A percentile compares a stretch with the other conserved stretches of the same genome.
phyloP scores from a whole-genome alignment of 2,797 vertebrate genomes.

The Lacerta agilis region DNA sequence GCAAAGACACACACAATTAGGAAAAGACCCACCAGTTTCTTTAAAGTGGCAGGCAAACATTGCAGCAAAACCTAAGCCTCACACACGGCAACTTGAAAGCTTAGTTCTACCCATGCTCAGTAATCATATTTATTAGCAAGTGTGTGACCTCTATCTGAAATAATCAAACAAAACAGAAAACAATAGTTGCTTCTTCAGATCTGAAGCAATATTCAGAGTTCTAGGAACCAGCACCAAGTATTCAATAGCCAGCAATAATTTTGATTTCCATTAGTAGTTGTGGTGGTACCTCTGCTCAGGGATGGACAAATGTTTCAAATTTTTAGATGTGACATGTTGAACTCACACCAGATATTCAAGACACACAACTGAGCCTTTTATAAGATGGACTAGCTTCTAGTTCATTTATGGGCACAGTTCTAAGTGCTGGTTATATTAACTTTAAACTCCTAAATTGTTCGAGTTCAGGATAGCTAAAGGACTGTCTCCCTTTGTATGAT shows the following conservation, averaged over 20 bases:
- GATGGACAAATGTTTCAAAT: background rate
- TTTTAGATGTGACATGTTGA: background rate
- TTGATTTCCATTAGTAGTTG: too few species aligned
- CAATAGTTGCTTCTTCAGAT: background rate
- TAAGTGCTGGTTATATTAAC: background rate
- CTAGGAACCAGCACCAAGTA: background rate
- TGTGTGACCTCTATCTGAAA: background rate
- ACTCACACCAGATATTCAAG: background rate
- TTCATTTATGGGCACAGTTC: too few species aligned
- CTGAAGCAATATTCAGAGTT: background rate
- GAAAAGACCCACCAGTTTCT: background rate
- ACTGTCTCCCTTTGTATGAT: background rate
- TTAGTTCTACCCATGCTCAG: background rate
- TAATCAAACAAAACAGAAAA: background rate
- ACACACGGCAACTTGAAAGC: background rate
- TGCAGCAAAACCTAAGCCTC: background rate
- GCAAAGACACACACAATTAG: background rate
- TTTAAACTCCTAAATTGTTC: background rate
- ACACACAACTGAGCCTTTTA: background rate
- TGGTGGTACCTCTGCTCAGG: background rate
- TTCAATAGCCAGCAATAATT: background rate
- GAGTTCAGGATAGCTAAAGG: background rate
- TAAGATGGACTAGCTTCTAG: background rate
- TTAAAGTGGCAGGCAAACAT: background rate
- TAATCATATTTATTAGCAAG: background rate